Conservation (phyloP, 1,140 invertebrate genomes). For the Zaprionus nigranus region DNA sequence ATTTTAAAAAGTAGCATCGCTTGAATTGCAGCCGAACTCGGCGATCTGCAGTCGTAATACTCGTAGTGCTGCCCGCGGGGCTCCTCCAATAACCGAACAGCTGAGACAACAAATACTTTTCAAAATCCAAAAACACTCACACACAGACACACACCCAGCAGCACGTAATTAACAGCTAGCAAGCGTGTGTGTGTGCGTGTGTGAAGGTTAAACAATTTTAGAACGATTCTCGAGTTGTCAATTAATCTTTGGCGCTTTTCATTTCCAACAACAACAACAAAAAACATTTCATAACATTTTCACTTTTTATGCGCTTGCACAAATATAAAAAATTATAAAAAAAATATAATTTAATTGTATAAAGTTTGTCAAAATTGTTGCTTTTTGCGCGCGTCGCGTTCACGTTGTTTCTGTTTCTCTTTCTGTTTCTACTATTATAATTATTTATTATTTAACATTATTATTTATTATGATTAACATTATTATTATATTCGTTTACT, state of each 20-base stretch:
- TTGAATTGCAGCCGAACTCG: conserved; percentile 25
- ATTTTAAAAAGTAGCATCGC: conserved; percentile 43
- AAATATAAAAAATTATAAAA: conserved; percentile 6
- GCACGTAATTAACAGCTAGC: conserved; percentile 35
- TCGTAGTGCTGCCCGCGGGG: conserved; percentile 7
- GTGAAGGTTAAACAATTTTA: conserved; percentile 48
- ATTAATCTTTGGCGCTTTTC: conserved; percentile 10
- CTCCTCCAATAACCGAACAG: conserved; percentile 27
- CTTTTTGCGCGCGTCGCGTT: not conserved
- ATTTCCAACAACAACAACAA: not conserved
- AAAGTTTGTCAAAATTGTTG: not conserved
- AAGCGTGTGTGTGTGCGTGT: conserved; percentile 26
- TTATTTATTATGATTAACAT: not conserved
- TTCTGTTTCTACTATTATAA: conserved; percentile 1
- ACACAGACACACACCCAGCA: conserved; percentile 4
- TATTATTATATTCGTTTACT: not conserved
- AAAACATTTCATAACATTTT: conserved; percentile 16
- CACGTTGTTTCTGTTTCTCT: not conserved
- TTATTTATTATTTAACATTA: not conserved
- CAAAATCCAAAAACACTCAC: conserved; percentile 3
- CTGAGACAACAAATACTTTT: conserved; percentile 30
- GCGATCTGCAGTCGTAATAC: conserved; percentile 12
- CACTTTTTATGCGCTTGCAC: conserved; percentile 27
- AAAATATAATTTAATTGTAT: not conserved
- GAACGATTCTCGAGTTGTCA: conserved; percentile 18